Base-by-base conservation (phyloP, 2,888 invertebrate species). In the Nesidiocoris tenuis region DNA sequence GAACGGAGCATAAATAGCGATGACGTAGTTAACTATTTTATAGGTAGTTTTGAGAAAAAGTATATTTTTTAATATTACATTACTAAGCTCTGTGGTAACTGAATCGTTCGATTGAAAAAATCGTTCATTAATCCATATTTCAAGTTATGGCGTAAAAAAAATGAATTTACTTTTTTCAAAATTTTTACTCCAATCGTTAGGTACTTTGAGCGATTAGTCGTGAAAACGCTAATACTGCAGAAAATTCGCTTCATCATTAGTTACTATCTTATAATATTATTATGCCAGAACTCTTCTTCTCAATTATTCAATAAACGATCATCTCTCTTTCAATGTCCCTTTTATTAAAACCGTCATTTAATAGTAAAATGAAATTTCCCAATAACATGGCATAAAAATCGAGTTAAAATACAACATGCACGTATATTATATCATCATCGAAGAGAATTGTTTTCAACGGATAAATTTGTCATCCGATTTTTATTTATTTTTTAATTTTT, bases 141-240 rank as follows among this genome's bases (percentile, higher is more conserved):
- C n/a, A n/a, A n/a, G n/a, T n/a, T n/a, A n/a, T n/a, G n/a, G n/a
- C n/a, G n/a, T n/a, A n/a, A n/a, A n/a, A n/a, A n/a, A n/a, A 39
- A 7, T 65, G 65, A n/a, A n/a, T 19, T 39, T 17, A 7, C 17
- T 7, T 39, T 7, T 24, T 23, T 63, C 25, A 63, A 63, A 63
- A 63, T 63, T 24, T 63, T 63, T 63, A 24, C 63, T 63, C 63
- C 23, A 24, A n/a, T 63, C 39, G 19, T 18, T 64, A 12, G 12
- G 12, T 17, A 65, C 39, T 72, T 72, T 72, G 72, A 72, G 72
- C 72, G 72, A 72, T 72, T 72, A 72, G 61, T 54, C 72, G 54
- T 72, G 22, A 12, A 22, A 72, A 72, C 59, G 39, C 57, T 70
- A 70, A 70, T 56, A 67, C 67, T 55, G 67, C 67, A 55, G 55